phyloP scores from a whole-genome alignment of 2,888 invertebrate genomes.

The Coelopa pilipes region DNA sequence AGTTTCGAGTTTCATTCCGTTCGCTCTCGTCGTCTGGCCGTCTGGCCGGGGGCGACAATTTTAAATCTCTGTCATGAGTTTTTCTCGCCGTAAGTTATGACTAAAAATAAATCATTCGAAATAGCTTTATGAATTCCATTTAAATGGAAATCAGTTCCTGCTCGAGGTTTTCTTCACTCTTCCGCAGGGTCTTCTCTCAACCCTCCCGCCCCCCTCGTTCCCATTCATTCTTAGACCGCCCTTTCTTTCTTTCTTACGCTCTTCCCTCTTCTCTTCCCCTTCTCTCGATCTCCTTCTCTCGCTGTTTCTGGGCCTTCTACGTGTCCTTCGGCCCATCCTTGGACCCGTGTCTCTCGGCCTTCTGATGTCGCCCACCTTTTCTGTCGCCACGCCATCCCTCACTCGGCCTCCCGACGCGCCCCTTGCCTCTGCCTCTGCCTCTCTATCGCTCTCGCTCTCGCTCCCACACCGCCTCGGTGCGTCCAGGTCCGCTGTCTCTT shows the following conservation, averaged over 20 bases:
- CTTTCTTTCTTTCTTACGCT: too few species aligned
- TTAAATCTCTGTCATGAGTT: constrained; percentile 27
- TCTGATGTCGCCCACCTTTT: too few species aligned
- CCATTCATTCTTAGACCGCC: too few species aligned
- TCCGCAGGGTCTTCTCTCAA: not conserved
- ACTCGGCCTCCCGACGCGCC: not conserved
- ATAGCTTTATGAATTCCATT: constrained; percentile 39
- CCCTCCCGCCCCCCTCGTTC: too few species aligned
- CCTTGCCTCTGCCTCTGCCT: not conserved
- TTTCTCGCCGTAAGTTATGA: constrained; percentile 29
- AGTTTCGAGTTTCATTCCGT: not conserved
- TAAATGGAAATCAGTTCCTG: constrained; percentile 39
- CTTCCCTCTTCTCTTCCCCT: not conserved
- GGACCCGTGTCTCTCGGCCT: too few species aligned
- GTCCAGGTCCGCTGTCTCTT: constrained; percentile 19
- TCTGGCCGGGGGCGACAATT: constrained; percentile 25
- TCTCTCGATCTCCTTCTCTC: not conserved
- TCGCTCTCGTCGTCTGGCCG: not conserved
- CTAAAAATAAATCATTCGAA: constrained; percentile 35
- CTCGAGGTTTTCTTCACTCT: not conserved
- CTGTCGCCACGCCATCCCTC: too few species aligned
- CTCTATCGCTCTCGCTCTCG: too few species aligned
- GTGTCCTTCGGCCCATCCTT: too few species aligned
- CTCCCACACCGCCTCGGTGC: not conserved
- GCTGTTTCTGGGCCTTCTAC: too few species aligned